phyloP scores from a whole-genome alignment of 2,113 vertebrate genomes.

The Xyliphius kryptos region DNA sequence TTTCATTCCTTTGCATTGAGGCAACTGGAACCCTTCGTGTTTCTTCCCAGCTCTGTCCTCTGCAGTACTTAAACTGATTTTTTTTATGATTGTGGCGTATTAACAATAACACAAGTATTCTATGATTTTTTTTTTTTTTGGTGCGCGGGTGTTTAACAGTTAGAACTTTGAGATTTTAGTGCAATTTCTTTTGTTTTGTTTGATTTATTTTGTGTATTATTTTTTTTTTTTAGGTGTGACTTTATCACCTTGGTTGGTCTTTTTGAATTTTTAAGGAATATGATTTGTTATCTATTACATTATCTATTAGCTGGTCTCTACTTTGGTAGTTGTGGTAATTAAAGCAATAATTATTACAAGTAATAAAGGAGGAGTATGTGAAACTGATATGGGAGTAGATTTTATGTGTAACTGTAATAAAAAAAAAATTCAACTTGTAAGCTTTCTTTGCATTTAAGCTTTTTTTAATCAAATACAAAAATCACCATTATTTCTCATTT shows the following conservation, averaged over 20 bases:
- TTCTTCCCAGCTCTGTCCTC: no score
- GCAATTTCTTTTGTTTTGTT: constrained; percentile 33
- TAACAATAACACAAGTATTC: constrained; percentile 40
- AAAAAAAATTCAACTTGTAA: no score
- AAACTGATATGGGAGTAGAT: constrained; percentile 3
- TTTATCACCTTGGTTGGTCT: constrained; percentile 13
- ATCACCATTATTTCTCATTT: no score
- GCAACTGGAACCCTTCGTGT: no score
- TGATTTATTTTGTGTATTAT: constrained; percentile 29
- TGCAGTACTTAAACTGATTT: neutral
- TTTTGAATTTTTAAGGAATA: no score
- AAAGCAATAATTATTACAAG: constrained; percentile 35
- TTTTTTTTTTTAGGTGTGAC: constrained; percentile 48
- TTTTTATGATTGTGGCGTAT: constrained; percentile 1
- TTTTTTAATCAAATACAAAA: no score
- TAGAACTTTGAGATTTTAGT: constrained; percentile 31
- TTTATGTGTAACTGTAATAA: no score
- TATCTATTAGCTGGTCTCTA: constrained; percentile 29
- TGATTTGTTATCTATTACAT: no score
- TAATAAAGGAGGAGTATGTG: no score
- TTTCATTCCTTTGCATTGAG: no score
- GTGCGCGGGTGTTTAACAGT: constrained; percentile 36
- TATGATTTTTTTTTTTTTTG: constrained; percentile 37
- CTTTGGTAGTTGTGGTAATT: constrained; percentile 19
- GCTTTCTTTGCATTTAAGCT: no score